phyloP scores from a whole-genome alignment of 2,113 vertebrate species.

The Coracopsis vasa region DNA sequence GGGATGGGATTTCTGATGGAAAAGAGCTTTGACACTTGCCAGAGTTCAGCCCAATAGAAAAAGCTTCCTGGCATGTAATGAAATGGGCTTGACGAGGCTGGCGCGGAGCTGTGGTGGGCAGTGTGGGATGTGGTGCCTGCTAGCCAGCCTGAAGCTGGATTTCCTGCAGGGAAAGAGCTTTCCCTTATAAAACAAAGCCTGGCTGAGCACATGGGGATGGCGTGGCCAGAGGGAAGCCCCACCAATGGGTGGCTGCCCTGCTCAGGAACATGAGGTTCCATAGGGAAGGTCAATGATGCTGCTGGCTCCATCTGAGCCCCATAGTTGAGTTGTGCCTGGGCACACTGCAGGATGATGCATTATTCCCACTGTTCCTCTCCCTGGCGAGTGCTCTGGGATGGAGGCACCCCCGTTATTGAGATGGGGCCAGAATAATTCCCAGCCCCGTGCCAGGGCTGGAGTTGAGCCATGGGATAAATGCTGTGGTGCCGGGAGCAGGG shows the following conservation, averaged over 20 bases:
- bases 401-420: neutral
- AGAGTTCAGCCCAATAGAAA: neutral
- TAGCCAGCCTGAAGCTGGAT: fast-evolving
- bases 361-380: neutral
- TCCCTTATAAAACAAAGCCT: neutral
- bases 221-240: neutral
- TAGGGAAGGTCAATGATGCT: neutral
- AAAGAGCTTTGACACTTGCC: neutral
- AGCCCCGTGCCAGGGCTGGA: neutral
- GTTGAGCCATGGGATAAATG: conserved; percentile 5
- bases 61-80: neutral
- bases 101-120: neutral
- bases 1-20: neutral
- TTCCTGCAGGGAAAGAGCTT: neutral
- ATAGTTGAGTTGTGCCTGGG: no score
- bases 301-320: neutral
- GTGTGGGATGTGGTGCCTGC: neutral
- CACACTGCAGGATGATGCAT: neutral
- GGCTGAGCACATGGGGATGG: neutral
- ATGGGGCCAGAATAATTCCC: conserved; percentile 3
- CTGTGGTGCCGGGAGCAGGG: neutral
- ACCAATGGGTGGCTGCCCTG: neutral
- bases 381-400: neutral
- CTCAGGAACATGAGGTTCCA: neutral
- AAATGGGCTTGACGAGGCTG: neutral